Conservation (phyloP, 2,797 vertebrate genomes). For the Cirrhinus molitorella region DNA sequence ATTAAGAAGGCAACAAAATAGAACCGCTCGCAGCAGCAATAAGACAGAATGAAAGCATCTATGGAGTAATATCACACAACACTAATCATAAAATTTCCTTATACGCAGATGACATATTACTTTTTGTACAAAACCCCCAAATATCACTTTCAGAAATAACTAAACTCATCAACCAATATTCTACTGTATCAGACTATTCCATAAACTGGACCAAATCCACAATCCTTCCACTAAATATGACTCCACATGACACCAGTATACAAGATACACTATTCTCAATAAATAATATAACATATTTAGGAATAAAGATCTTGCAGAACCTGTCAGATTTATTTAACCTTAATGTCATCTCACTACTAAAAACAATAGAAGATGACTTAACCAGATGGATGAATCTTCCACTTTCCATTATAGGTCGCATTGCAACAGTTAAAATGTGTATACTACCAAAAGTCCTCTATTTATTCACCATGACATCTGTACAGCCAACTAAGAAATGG, state of each 20-base stretch:
- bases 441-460: neutral
- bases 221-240: no score
- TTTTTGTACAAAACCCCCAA: neutral
- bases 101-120: neutral
- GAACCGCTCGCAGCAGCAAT: neutral
- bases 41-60: neutral
- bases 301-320: no score
- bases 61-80: neutral
- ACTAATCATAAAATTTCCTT: neutral
- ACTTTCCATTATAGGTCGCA: neutral
- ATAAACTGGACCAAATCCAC: no score
- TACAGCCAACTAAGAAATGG: conserved; percentile 16
- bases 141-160: neutral
- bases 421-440: neutral
- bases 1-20: no score
- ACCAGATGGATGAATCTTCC: neutral
- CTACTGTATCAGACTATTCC: no score
- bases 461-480: neutral
- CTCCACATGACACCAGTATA: no score
- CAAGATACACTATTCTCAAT: no score
- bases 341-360: neutral
- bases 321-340: no score
- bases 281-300: no score
- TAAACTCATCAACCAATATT: neutral
- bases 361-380: neutral